These are phyloP conservation scores for Polyodon spathula DNA, from an alignment of 2,113 vertebrate species.

Conservation along the genomic window DNA sequence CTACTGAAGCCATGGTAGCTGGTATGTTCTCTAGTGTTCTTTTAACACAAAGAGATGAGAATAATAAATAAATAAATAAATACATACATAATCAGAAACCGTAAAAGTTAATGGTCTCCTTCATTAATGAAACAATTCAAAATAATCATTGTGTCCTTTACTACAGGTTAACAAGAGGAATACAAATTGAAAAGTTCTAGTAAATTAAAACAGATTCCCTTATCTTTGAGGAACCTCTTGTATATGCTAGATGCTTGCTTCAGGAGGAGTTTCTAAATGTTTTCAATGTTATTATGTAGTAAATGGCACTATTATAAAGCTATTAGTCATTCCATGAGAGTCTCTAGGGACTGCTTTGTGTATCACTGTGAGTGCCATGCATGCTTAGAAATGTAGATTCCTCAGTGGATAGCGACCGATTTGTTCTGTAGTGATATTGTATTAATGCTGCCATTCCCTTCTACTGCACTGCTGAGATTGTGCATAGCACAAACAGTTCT, in stretches of 20 bases:
- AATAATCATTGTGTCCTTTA: constrained; percentile 86
- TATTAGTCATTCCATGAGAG: constrained; percentile 95
- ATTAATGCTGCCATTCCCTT: constrained; percentile 83
- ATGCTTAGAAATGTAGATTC: constrained; percentile 95
- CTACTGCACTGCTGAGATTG: constrained; percentile 73
- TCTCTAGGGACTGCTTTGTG: constrained; percentile 92
- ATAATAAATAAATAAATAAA: constrained; percentile 23
- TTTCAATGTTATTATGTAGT: constrained; percentile 95
- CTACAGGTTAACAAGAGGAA: constrained; percentile 60
- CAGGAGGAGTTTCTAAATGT: constrained; percentile 93
- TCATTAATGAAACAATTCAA: constrained; percentile 47
- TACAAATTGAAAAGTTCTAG: constrained; percentile 68
- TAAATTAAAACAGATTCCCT: constrained; percentile 69
- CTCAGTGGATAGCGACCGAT: constrained; percentile 87
- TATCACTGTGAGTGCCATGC: constrained; percentile 98
- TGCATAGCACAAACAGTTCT: constrained; percentile 63
- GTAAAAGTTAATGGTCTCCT: constrained; percentile 60
- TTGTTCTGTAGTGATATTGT: constrained; percentile 90
- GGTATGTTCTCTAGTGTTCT: constrained; percentile 26
- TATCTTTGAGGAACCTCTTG: constrained; percentile 75
- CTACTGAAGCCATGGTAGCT: constrained; percentile 27
- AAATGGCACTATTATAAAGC: constrained; percentile 95
- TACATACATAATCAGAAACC: constrained; percentile 35
- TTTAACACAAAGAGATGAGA: constrained; percentile 22
- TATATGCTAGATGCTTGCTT: constrained; percentile 82